Conservation (phyloP, 2,113 vertebrate genomes). For the Rynchops niger region DNA sequence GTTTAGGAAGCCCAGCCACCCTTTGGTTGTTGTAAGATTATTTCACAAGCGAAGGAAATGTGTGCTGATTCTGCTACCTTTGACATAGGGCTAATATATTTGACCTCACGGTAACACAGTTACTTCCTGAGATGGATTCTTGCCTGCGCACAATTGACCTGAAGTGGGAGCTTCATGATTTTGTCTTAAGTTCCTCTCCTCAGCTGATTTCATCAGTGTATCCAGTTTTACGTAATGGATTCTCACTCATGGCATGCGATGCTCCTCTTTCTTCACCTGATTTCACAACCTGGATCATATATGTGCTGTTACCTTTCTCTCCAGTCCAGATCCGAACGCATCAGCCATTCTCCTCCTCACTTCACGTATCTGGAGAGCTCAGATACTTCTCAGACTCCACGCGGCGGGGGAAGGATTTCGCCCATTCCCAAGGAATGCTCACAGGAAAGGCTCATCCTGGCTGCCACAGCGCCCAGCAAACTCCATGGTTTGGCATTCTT, state of each 20-base stretch:
- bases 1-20: background rate
- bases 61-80: background rate
- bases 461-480: background rate
- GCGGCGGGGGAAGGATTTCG: background rate
- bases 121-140: background rate
- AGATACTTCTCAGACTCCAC: background rate
- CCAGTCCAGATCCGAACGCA: background rate
- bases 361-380: background rate
- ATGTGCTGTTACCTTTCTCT: background rate
- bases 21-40: background rate
- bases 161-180: background rate
- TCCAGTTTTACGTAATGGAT: background rate
- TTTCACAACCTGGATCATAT: background rate
- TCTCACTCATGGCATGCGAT: background rate
- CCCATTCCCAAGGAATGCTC: background rate
- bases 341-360: background rate
- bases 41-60: background rate
- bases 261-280: background rate
- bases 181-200: background rate
- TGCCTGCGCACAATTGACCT: background rate
- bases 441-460: background rate
- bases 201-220: background rate
- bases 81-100: background rate
- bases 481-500: background rate
- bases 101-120: background rate